Percentiles rank a stretch among this genome's conserved stretches.
phyloP scores from a whole-genome alignment of 2,113 vertebrate genomes.

The Nyctibius bracteatus region DNA sequence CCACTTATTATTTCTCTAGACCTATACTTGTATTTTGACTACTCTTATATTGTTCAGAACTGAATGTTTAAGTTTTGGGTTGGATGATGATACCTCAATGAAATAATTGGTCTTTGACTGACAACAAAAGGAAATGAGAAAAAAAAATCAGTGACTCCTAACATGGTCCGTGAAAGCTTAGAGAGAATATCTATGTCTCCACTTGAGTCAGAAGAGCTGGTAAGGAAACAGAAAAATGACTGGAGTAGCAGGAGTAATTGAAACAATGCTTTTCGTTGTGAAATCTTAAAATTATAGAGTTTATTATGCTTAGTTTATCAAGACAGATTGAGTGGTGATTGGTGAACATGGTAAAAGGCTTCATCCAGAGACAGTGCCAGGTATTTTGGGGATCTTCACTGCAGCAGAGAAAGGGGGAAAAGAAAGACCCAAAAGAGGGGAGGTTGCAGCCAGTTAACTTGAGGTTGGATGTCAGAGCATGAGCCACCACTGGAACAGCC shows the following conservation, averaged over 20 bases:
- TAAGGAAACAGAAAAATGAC: not conserved
- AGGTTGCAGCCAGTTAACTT: not conserved
- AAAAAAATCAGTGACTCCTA: not conserved
- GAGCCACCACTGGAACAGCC: not conserved
- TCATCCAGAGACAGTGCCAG: not conserved
- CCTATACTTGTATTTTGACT: not conserved
- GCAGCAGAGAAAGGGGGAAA: not conserved
- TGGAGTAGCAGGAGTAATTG: not conserved
- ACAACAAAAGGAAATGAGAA: not conserved
- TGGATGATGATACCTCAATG: not conserved
- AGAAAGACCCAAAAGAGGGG: not conserved
- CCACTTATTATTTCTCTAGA: not conserved
- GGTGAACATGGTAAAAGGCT: not conserved
- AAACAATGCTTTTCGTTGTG: not conserved
- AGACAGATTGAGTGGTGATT: not conserved
- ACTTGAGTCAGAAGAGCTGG: not conserved
- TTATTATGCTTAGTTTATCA: not conserved
- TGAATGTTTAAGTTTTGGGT: not conserved
- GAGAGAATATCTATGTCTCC: not conserved
- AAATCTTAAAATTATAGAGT: not conserved
- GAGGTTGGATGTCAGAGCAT: not conserved
- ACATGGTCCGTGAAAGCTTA: not conserved
- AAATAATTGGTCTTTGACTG: not conserved
- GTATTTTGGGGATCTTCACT: not conserved
- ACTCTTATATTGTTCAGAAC: not conserved